These are phyloP conservation scores for Lepidonotus clava DNA, from an alignment of 2,888 invertebrate species.

Conservation along the genomic window DNA sequence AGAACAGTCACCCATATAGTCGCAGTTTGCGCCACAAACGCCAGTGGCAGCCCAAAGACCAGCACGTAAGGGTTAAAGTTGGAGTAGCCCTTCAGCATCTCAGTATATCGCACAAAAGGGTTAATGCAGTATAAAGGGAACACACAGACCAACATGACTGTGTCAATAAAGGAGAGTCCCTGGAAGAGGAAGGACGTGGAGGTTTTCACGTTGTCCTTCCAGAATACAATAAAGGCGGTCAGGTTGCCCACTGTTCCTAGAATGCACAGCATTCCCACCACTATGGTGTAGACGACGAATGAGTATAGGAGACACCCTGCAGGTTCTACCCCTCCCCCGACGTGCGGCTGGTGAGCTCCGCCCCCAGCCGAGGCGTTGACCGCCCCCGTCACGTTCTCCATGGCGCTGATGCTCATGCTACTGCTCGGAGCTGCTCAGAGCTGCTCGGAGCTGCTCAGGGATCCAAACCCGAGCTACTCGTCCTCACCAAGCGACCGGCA, in stretches of 20 bases:
- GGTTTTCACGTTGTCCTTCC: slow-evolving; percentile 65
- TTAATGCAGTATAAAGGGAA: slow-evolving; percentile 63
- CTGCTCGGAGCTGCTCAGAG: no score
- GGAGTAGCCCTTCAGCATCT: slow-evolving; percentile 35
- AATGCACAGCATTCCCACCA: slow-evolving; percentile 62
- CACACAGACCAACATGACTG: slow-evolving; percentile 59
- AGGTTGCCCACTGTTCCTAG: slow-evolving; percentile 64
- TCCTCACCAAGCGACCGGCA: no score
- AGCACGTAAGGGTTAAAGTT: slow-evolving; percentile 55
- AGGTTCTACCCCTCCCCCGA: not conserved
- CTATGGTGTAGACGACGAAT: slow-evolving; percentile 63
- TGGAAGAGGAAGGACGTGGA: slow-evolving; percentile 66
- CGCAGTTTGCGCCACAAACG: slow-evolving; percentile 63
- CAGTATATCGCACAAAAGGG: slow-evolving; percentile 60
- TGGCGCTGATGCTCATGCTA: slow-evolving; percentile 12
- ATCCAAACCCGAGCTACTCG: no score
- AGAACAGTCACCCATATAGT: slow-evolving; percentile 65
- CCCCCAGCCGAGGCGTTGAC: not conserved
- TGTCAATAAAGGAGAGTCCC: slow-evolving; percentile 64
- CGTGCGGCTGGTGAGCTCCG: not conserved
- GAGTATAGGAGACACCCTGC: slow-evolving; percentile 61
- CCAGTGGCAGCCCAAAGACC: slow-evolving; percentile 62
- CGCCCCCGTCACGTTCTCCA: slow-evolving; percentile 7
- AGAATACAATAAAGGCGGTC: slow-evolving; percentile 64
- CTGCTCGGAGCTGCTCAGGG: no score